These are phyloP conservation scores for Pelvicachromis taeniatus DNA, from an alignment of 2,113 vertebrate species.

Conservation along the genomic window DNA sequence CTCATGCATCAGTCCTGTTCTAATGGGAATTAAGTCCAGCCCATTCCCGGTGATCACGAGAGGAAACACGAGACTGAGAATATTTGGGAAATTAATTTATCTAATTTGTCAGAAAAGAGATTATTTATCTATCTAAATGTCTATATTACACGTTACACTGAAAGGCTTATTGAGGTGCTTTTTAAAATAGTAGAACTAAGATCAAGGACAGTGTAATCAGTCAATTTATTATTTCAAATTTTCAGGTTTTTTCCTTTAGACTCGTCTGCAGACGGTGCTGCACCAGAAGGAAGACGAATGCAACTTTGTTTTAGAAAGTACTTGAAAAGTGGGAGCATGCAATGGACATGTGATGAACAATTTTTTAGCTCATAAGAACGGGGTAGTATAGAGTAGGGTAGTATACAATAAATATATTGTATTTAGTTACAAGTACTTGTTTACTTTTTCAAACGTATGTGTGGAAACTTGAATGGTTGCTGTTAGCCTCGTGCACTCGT, in stretches of 20 bases:
- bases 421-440: not conserved
- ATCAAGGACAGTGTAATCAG: not conserved
- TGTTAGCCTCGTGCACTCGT: not conserved
- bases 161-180: not conserved
- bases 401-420: not conserved
- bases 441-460: not conserved
- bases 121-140: not conserved
- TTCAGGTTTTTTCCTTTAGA: not conserved
- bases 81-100: not conserved
- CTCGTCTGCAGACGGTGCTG: not conserved
- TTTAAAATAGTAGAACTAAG: not conserved
- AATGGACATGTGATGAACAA: not conserved
- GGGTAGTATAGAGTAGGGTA: no score
- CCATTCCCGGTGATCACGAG: not conserved
- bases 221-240: rapidly evolving
- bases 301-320: not conserved
- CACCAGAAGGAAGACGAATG: not conserved
- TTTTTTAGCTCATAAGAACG: not conserved
- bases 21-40: not conserved
- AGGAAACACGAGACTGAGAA: not conserved
- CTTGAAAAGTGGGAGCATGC: not conserved
- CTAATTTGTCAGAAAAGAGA: not conserved
- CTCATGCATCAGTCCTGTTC: not conserved
- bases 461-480: not conserved
- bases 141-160: not conserved